Base-by-base conservation (phyloP, 2,888 invertebrate species). In the Lithodes maja region DNA sequence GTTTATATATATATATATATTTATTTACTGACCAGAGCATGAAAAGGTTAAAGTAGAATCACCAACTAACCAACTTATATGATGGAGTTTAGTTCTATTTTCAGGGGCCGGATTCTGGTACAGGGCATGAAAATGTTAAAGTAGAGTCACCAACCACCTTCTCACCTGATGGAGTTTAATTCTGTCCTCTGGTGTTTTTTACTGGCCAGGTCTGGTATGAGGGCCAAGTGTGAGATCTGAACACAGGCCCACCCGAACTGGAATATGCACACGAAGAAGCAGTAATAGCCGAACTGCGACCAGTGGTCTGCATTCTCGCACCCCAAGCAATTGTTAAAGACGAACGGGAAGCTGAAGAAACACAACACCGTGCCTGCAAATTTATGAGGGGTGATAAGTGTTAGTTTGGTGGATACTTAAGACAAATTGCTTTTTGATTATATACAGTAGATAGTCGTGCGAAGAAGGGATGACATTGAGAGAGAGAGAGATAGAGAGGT, bases 241-340 rank as follows among this genome's bases (percentile, higher is more conserved):
- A 97, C 97, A 0, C 97, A 94, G 3, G 98, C 98, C 98, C 98
- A 98, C 49, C 98, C 98, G 94, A 98, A 97, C 95, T 98, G 98
- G 93, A 97, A 98, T 93, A 98, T 96, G 82, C 96, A 94, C 85
- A 97, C 96, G 93, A 97, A 97, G 86, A 96, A 95, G 61, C 95
- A 95, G 94, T 96, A 97, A 93, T 97, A 97, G 92, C 96, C 94
- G 93, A 97, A 94, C 94, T 96, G 95, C 49, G 96, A 96, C 95
- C 95, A 95, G 3, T 77, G 12, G 55, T 74, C 74, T 2, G 77
- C 17, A 0, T 81, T 83, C 61, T 87, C 94, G 93, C 97, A 97
- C 83, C 95, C 95, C 91, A 96, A 94, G 93, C 97, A 97, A 78
- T 95, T 95, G 2, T 96, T 95, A 94, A 98, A 99, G 93, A 98